Base-by-base conservation (phyloP, 64 coral and sea anemone genomes). In the Orbicella faveolata region DNA sequence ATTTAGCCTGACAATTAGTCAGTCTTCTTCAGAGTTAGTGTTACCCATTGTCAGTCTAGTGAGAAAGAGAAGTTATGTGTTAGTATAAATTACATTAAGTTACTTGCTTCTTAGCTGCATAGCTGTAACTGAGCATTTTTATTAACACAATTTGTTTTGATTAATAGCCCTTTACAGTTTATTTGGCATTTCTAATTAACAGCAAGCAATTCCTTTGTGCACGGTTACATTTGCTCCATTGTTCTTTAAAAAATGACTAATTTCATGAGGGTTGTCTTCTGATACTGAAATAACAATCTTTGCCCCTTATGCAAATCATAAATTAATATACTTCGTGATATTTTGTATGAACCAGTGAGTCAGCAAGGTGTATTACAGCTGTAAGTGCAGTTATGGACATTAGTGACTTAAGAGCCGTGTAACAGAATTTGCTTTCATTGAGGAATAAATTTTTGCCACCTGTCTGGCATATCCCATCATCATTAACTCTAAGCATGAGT, bases 31-130 rank as follows among this genome's bases (percentile, higher is more conserved):
- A 84, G 82, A 70, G 37, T 84, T 84, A 84, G 79, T 36, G 79
- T 82, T 82, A 82, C 79, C 79, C 79, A 82, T 16, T 64, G 79
- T 82, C 79, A 82, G 82, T 84, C 82, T 84, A 84, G 64, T 52
- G 7, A 72, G 62, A 72, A 84, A 84, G 82, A 84, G 30, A 70
- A 84, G 82, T 84, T 84, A 70, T 23, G 18, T 84, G 16, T 84
- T 84, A 84, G 82, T 84, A 84, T 21, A 23, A 59, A 30, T 80
- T 79, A 79, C 2, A 57, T 51, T 80, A 80, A 55, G 8, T 59
- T 77, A 41, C 2, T 20, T 48, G 13, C 54, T 57, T 57, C 54
- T 57, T 57, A 57, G 54, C 54, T 53, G 75, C 75, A 77, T 16
- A 44, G 36, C 15, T 77, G 75, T 30, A 37, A 77, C 19, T 19